Base-by-base conservation (phyloP, 2,113 vertebrate species). In the Genyomyrus donnyi region DNA sequence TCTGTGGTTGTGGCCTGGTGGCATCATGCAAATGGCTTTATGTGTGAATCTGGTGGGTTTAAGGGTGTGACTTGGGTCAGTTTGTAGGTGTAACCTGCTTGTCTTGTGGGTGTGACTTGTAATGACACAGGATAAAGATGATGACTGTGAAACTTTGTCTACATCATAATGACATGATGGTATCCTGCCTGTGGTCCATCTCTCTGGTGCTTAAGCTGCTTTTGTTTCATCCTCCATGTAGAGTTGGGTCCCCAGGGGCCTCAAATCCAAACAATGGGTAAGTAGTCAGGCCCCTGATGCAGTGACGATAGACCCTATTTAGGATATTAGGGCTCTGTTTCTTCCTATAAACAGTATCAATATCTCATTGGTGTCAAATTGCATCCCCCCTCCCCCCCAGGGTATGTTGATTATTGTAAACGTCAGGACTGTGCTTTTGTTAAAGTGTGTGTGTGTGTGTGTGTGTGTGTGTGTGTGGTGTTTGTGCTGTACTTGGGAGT, bases 341-440 rank as follows among this genome's bases (percentile, higher is more conserved):
- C 74, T 80, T 80, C 74, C 74, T 80, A 80, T 80, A 80, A 80
- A 80, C 35, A 42, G 74, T 80, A 80, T 80, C 74, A 80, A 80
- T 80, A 80, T 80, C 74, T 80, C 35, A 80, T 42, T 80, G 74
- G 74, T 42, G 74, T 80, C 74, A 42, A 80, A 80, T 80, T 80
- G 31, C 74, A 80, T 11, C 15, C 74, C 70, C 70, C 35, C 70
- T 11, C 74, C 35, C 74, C 10, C 35, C 70, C 31, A 35, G 70
- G 70, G 13, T 39, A 39, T 31, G 74, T 42, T 2, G 74, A 80
- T 80, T 80, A 80, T 42, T 42, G 74, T 80, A 80, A 80, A 80
- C 70, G 35, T 77, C 70, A 77, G 70, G 70, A 77, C 74, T 80
- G 74, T 80, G 74, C 74, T 80, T 80, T 42, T 80, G 74, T 80